Conservation (phyloP, 2,113 vertebrate species). For the Cacatua alba region DNA sequence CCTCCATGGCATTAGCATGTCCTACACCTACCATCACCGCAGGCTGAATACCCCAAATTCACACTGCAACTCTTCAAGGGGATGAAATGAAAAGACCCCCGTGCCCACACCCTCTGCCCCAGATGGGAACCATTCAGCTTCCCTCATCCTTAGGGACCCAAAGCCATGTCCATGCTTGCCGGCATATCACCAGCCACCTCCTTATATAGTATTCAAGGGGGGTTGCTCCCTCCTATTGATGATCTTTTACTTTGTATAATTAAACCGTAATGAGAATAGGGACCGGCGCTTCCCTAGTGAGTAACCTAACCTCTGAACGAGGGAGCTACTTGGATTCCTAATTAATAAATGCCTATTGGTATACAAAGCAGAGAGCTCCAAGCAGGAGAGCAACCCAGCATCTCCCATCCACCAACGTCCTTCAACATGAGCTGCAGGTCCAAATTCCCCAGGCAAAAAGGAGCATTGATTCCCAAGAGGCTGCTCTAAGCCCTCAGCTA, state of each 20-base stretch:
- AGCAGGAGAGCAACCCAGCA: background rate
- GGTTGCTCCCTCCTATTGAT: background rate
- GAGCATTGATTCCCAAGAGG: background rate
- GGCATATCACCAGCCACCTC: background rate
- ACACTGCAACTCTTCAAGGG: background rate
- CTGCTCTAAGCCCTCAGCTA: slow-evolving; percentile 25
- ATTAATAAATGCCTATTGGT: slow-evolving; percentile 48
- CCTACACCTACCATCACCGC: background rate
- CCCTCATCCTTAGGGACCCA: background rate
- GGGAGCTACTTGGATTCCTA: slow-evolving; percentile 43
- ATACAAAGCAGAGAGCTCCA: background rate
- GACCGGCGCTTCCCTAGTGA: slow-evolving; percentile 32
- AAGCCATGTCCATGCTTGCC: background rate
- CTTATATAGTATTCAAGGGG: background rate
- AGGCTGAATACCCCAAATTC: background rate
- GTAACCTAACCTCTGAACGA: slow-evolving; percentile 26
- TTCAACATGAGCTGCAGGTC: fast-evolving
- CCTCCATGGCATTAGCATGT: fast-evolving
- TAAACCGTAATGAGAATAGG: slow-evolving; percentile 65
- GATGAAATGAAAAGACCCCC: background rate
- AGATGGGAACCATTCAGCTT: background rate
- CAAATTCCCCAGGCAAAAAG: background rate
- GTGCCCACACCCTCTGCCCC: fast-evolving
- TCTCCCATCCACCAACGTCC: background rate
- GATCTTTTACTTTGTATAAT: slow-evolving; percentile 59